Evolutionary conservation across 2,113 vertebrate species (phyloP), one percentile per base, ranked within the genome.

Genomic region (Girardinichthys multiradiatus): DNA sequence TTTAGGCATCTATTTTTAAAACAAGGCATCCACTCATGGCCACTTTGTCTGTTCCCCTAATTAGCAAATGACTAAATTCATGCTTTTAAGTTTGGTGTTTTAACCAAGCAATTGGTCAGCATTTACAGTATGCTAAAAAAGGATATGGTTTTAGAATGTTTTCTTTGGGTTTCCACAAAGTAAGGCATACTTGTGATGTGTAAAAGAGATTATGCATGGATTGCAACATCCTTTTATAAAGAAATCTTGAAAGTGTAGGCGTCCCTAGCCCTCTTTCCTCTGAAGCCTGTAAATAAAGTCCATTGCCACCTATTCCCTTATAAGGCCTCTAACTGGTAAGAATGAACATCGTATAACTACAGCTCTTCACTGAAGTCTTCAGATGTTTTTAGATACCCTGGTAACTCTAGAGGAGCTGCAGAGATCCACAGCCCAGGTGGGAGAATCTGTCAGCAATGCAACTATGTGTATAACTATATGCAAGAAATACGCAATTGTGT

Each of bases 1-100:
- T 68, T 74, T 39, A 68, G 65, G 45, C 51, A 51, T 61, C 19
- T 64, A 13, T 64, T 4, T 79, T 79, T 64, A 72, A 67, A 42
- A 35, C 37, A 21, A 28, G 24, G 27, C 1, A 54, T 1, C 17
- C 3, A 27, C 15, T 35, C 14, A 33, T 30, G 68, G 5, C 26
- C 57, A 60, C 17, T 15, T 37, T 31, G n/a, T 19, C 48, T 64
- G 21, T 59, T 61, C 48, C 54, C 24, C 11, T 30, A 26, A 19
- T 68, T 17, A 66, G 19, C 42, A 2, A 37, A 45, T 71, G 31
- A 74, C 61, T 74, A 51, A 57, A 64, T 29, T 45, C 21, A 64
- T 37, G 35, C 57, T 31, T 75, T 72, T 72, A 15, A 65, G 63
- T 71, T 61, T 4, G 61, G 72, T 72, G 17, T 11, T n/a, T n/a